Evolutionary conservation across 2,113 vertebrate genomes (phyloP), one percentile per base, ranked within the genome.

Genomic region (Tringa solitaria): DNA sequence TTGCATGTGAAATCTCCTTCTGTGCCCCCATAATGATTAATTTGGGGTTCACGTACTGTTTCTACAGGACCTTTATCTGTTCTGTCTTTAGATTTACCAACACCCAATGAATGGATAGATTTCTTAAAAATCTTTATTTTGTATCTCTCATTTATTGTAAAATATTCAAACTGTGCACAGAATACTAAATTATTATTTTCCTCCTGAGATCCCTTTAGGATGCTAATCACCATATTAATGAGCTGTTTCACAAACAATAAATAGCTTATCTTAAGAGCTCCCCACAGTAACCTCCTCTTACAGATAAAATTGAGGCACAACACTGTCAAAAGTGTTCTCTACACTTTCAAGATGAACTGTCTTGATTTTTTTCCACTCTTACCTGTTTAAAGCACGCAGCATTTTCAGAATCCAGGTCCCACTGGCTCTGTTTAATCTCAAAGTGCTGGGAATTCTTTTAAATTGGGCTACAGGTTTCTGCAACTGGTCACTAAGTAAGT

Each of bases 191-290:
- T 54, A 95, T 60, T 94, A 50, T 94, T 93, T 93, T 96, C n/a
- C 50, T 93, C 37, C 74, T 85, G 78, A 50, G 74, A 92, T 92
- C 86, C 43, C 80, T 91, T 54, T 80, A 91, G 84, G 82, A 83
- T 79, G 82, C 84, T 93, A 93, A 96, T 93, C 67, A 94, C 12
- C 24, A 33, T 53, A 95, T 79, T 94, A 96, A 93, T 83, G 79
- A 93, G 53, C 78, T 89, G 26, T 80, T 97, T 91, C 75, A 94
- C 77, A 82, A 95, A 95, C 43, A 89, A 92, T 82, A 91, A 89
- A 84, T 60, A 93, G 84, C 41, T 93, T 93, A 93, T 63, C 33
- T 56, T 65, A 90, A 84, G 35, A 88, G 50, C 33, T 95, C 64
- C 67, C 85, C 19, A 45, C 70, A 80, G 78, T 72, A 93, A 76